These are phyloP conservation scores for Callocephalon fimbriatum DNA, from an alignment of 2,113 vertebrate species.

Conservation along the genomic window DNA sequence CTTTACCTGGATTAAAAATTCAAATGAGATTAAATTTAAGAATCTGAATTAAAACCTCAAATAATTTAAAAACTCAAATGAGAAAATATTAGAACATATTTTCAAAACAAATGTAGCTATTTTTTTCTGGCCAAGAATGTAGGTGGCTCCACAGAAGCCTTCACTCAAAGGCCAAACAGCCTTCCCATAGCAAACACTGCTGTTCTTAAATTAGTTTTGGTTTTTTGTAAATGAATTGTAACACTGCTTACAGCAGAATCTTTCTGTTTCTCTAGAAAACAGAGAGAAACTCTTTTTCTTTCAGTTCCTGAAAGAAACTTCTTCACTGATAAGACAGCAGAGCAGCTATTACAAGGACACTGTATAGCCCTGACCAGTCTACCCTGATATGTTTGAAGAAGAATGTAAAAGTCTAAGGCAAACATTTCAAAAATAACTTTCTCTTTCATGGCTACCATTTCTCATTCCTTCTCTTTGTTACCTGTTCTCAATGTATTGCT, in stretches of 20 bases:
- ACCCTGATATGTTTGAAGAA: background rate
- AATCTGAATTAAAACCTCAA: background rate
- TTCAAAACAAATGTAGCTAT: background rate
- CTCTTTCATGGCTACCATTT: background rate
- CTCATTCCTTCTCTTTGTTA: background rate
- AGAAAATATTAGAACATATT: background rate
- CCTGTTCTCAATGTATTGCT: background rate
- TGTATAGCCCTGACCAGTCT: background rate
- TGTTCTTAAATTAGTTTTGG: background rate
- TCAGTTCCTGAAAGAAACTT: no score
- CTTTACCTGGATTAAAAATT: background rate
- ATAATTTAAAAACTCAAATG: background rate
- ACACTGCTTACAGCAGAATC: background rate
- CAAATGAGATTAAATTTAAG: background rate
- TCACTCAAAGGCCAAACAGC: background rate
- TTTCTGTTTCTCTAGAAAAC: no score
- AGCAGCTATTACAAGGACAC: background rate
- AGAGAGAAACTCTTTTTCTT: no score
- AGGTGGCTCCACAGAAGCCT: background rate
- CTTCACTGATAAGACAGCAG: background rate
- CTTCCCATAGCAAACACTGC: background rate
- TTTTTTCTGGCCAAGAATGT: background rate
- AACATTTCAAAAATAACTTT: background rate
- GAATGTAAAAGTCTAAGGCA: background rate
- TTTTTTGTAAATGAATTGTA: background rate